phyloP scores from a whole-genome alignment of 2,113 vertebrate genomes.

The Cinclus mexicanus region DNA sequence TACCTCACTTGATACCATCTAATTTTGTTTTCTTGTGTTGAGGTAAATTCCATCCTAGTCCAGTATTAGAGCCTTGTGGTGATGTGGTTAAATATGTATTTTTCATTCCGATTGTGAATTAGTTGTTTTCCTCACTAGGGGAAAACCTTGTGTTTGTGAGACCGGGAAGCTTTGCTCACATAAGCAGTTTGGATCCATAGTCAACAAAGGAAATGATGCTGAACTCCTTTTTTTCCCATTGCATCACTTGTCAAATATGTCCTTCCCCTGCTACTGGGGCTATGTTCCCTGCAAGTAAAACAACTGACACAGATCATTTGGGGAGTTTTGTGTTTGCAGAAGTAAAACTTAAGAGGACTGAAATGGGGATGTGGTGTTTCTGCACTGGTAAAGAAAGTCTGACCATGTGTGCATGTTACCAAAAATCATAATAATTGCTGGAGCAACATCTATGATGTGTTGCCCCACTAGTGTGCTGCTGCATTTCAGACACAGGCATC shows the following conservation, averaged over 20 bases:
- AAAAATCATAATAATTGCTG: neutral
- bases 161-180: neutral
- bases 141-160: neutral
- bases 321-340: neutral
- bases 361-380: neutral
- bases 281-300: neutral
- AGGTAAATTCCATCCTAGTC: neutral
- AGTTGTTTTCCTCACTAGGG: neutral
- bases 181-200: neutral
- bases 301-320: neutral
- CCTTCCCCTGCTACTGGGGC: neutral
- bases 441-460: neutral
- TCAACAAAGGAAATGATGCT: neutral
- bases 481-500: neutral
- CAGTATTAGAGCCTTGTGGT: neutral
- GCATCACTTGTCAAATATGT: neutral
- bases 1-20: neutral
- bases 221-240: neutral
- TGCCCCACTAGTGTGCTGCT: neutral
- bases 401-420: fast-evolving
- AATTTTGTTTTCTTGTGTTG: neutral
- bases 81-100: fast-evolving
- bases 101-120: neutral
- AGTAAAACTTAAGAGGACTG: neutral
- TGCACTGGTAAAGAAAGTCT: neutral